Base-by-base conservation (phyloP, 2,888 invertebrate species). In the Mythimna pallens region DNA sequence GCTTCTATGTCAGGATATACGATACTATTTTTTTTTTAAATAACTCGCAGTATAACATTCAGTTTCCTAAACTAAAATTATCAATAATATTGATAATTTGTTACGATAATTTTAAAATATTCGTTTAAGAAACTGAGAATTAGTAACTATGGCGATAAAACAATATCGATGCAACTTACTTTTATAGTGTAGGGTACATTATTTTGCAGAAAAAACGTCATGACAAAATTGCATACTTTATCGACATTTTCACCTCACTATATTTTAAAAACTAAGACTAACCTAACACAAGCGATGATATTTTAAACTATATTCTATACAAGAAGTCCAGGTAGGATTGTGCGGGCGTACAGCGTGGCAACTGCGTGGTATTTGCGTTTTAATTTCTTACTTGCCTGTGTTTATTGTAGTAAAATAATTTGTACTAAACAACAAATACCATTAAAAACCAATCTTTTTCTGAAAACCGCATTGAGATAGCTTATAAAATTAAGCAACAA, bases 231-330 rank as follows among this genome's bases (percentile, higher is more conserved):
- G 7, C 54, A 67, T 69, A 67, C 55, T 63, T 62, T 34, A 65
- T 54, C 61, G 25, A 70, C 54, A 64, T 82, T 59, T 76, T 22
- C 30, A 72, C 67, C 22, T 80, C 69, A 54, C 57, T 74, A 71
- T 47, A 71, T 17, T 47, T 73, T 70, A 63, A 59, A 25, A 69
- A 43, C 70, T 79, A 78, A 84, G 76, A 73, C 76, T 84, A 85
- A 68, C 20, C 82, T 86, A 86, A 83, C 78, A 85, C 84, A 88
- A 88, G 82, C 77, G 55, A 87, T 80, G 87, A 76, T 84, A 84
- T 69, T 87, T 88, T 86, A 89, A 73, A 80, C 82, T 89, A 57
- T 89, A 57, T 88, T 90, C 84, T 89, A 89, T 89, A 90, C 82
- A 88, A 86, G 83, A 64, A 65, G 67, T 76, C 52, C 30, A 71